Conservation (phyloP, 1,140 invertebrate genomes). For the Neelides sp. region DNA sequence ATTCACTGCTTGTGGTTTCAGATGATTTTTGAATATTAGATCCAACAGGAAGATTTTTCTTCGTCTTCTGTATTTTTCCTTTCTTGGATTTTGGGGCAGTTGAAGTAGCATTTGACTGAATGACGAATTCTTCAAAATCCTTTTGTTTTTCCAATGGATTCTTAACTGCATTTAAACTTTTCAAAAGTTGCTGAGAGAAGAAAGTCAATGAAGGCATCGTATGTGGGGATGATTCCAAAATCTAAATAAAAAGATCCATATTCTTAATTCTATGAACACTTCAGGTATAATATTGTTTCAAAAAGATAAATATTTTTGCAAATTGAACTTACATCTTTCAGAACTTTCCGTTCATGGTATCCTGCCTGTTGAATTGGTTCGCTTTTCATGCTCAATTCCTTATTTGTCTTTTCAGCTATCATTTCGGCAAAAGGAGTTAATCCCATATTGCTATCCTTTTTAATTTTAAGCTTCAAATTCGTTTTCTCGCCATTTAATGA, state of each 20-base stretch:
- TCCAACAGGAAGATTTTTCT: too few species aligned
- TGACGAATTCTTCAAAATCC: too few species aligned
- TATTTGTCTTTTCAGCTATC: constrained; percentile 15
- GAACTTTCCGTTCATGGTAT: not conserved
- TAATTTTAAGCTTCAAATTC: not conserved
- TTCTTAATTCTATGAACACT: not conserved
- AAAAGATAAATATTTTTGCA: not conserved
- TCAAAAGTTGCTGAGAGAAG: constrained; percentile 18
- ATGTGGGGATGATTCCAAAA: constrained; percentile 27
- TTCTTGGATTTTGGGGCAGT: too few species aligned
- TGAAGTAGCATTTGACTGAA: too few species aligned
- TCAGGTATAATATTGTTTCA: not conserved
- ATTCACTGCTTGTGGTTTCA: too few species aligned
- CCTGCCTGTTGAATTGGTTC: not conserved
- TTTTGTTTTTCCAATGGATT: too few species aligned
- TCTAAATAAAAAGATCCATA: constrained; percentile 11
- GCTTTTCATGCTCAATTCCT: not conserved
- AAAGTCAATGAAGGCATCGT: constrained; percentile 26
- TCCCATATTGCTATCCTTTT: not conserved
- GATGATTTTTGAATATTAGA: too few species aligned
- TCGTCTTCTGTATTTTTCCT: too few species aligned
- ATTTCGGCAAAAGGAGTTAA: constrained; percentile 19
- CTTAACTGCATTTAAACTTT: too few species aligned
- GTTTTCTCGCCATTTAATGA: not conserved
- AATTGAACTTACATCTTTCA: constrained; percentile 6